These are phyloP conservation scores for Leptinotarsa texana DNA, from an alignment of 1,140 invertebrate genomes.

Conservation along the genomic window DNA sequence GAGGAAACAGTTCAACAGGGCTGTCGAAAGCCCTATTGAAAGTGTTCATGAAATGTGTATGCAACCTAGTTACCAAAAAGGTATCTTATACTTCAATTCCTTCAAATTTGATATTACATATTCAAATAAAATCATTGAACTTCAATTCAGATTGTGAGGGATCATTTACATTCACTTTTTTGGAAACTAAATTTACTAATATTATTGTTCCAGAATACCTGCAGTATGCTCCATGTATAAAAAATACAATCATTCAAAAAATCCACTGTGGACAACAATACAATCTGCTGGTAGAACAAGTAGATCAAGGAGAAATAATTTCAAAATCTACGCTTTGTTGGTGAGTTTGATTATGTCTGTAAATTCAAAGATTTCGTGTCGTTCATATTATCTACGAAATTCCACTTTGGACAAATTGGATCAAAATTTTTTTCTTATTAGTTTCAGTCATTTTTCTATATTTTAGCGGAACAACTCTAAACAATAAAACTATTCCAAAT, in stretches of 20 bases:
- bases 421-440: too few species aligned
- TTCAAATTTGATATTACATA: too few species aligned
- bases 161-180: too few species aligned
- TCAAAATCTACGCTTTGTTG: constrained; percentile 63
- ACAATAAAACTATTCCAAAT: too few species aligned
- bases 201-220: constrained; percentile 59
- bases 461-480: too few species aligned
- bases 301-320: constrained; percentile 60
- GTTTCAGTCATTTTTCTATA: too few species aligned
- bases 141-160: too few species aligned
- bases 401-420: too few species aligned
- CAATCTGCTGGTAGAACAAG: constrained; percentile 61
- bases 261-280: constrained; percentile 63
- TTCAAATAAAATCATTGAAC: too few species aligned
- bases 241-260: constrained; percentile 62
- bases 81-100: constrained; percentile 41
- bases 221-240: constrained; percentile 64
- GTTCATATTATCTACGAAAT: too few species aligned
- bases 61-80: constrained; percentile 61
- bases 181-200: too few species aligned
- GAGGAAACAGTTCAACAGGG: constrained; percentile 62
- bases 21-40: constrained; percentile 62
- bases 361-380: too few species aligned
- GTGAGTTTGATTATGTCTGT: constrained; percentile 51
- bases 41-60: constrained; percentile 65